phyloP scores from a whole-genome alignment of 2,797 vertebrate genomes.

The Tenualosa thibaudeaui region DNA sequence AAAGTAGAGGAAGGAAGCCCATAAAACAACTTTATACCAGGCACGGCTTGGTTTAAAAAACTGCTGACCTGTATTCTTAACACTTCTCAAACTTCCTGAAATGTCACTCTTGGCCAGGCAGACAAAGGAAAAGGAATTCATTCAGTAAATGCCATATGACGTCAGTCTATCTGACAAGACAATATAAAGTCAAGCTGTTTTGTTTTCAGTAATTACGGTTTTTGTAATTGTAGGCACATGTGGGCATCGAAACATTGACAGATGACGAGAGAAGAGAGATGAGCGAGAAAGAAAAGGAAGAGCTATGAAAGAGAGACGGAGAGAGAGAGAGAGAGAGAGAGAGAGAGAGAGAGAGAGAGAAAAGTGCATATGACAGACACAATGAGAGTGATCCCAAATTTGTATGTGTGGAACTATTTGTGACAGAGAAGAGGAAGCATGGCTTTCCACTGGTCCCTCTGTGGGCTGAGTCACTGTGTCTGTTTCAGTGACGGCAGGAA shows the following conservation, averaged over 20 bases:
- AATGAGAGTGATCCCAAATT: neutral
- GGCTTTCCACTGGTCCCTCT: neutral
- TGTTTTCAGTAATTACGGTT: neutral
- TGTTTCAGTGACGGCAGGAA: conserved; percentile 31
- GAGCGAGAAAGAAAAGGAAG: conserved; percentile 32
- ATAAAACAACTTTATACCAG: neutral
- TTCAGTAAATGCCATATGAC: neutral
- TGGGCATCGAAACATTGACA: neutral
- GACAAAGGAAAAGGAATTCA: neutral
- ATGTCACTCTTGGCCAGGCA: neutral
- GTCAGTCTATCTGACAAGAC: neutral
- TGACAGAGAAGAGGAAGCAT: neutral
- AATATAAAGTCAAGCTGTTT: neutral
- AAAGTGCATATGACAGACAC: neutral
- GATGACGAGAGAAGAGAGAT: neutral
- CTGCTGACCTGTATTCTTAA: neutral
- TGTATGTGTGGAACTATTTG: neutral
- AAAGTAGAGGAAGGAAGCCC: neutral
- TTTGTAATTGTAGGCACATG: neutral
- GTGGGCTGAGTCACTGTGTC: neutral
- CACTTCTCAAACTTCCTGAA: neutral
- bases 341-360: neutral
- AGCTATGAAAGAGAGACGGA: neutral
- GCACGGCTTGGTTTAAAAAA: neutral
- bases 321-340: neutral